Evolutionary conservation across 2,113 vertebrate species (phyloP).

Genomic region (Callionymus lyra): DNA sequence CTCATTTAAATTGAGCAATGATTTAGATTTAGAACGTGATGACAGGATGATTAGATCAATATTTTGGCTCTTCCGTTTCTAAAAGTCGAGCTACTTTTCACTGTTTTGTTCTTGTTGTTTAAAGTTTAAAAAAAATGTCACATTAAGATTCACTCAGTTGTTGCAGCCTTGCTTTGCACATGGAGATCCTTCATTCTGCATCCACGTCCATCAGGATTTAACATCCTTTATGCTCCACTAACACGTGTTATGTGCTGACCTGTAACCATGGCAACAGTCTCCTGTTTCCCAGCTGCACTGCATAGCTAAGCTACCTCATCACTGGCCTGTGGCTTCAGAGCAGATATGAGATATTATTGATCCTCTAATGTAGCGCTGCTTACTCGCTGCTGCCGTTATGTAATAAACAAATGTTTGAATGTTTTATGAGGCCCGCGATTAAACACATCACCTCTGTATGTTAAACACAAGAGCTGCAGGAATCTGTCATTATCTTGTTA

Average conservation of each 20-base stretch:
- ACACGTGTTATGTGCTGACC: not conserved
- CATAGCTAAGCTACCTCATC: not conserved
- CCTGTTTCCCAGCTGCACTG: not conserved
- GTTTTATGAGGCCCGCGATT: not conserved
- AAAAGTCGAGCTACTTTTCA: no score
- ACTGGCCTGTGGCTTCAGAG: not conserved
- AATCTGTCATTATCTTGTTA: no score
- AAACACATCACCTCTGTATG: no score
- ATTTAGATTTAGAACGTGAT: no score
- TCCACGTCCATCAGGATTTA: not conserved
- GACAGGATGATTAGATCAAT: no score
- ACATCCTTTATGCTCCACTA: not conserved
- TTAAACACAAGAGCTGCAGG: no score
- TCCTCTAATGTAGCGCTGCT: no score
- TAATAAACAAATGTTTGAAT: not conserved
- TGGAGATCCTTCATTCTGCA: not conserved
- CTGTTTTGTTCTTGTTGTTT: slow-evolving; percentile 7
- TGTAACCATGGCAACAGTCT: not conserved
- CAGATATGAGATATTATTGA: no score
- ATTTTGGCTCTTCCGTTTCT: no score
- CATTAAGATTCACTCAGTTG: no score
- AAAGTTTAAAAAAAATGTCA: no score
- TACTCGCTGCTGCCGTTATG: not conserved
- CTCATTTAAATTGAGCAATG: no score
- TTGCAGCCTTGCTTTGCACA: not conserved